Conservation (phyloP, 2,113 vertebrate species). For the Cinclus mexicanus region DNA sequence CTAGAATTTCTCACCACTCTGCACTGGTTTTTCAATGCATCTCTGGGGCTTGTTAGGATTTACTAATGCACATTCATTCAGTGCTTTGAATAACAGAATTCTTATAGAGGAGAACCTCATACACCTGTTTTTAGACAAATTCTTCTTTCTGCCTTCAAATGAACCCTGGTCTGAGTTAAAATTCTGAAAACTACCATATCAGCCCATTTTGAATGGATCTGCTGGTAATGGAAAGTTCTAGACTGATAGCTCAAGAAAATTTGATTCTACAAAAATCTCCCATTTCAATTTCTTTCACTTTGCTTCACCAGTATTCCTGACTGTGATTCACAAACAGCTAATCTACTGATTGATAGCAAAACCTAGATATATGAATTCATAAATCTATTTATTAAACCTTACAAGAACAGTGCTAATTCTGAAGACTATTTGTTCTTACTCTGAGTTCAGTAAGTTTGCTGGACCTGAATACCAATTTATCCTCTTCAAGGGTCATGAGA, state of each 20-base stretch:
- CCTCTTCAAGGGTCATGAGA: background rate
- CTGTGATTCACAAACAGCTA: background rate
- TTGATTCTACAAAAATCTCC: background rate
- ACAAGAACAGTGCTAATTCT: background rate
- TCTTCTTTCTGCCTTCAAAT: background rate
- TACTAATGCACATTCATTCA: background rate
- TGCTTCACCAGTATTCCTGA: background rate
- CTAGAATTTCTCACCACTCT: background rate
- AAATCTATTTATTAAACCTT: background rate
- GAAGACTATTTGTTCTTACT: background rate
- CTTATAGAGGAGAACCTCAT: background rate
- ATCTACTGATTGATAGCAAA: background rate
- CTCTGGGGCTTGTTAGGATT: background rate
- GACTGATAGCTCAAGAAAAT: background rate
- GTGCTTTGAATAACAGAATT: background rate
- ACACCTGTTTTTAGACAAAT: background rate
- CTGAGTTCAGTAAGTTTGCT: background rate
- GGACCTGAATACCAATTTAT: background rate
- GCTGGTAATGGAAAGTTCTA: background rate
- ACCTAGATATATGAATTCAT: background rate
- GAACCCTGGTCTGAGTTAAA: background rate
- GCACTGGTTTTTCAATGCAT: background rate
- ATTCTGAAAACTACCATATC: background rate
- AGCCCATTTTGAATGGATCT: background rate
- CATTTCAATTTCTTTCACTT: background rate